Evolutionary conservation across 2,797 vertebrate genomes (phyloP).

Genomic region (Carduelis carduelis): DNA sequence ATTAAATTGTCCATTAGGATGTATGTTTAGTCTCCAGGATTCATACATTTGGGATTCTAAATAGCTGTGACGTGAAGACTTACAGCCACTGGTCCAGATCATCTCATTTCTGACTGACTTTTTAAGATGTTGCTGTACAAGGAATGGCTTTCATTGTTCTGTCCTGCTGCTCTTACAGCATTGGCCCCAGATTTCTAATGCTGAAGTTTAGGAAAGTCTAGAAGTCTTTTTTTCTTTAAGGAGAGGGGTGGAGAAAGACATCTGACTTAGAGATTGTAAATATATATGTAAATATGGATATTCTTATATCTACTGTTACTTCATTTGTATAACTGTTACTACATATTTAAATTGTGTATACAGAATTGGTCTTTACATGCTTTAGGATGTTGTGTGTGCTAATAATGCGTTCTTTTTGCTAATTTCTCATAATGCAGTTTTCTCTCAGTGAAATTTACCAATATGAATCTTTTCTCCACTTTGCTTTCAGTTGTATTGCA

Average conservation of each 20-base stretch:
- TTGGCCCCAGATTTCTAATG: neutral
- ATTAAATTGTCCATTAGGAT: neutral
- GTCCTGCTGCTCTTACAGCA: neutral
- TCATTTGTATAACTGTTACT: neutral
- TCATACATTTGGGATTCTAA: neutral
- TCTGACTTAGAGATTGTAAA: neutral
- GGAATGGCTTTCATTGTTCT: neutral
- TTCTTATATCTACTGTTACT: neutral
- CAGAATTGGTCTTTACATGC: neutral
- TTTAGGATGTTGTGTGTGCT: neutral
- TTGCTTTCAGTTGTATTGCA: neutral
- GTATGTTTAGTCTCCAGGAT: neutral
- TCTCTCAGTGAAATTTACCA: neutral
- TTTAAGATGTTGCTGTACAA: neutral
- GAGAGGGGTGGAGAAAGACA: neutral
- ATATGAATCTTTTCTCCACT: neutral
- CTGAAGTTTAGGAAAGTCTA: neutral
- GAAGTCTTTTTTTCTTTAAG: neutral
- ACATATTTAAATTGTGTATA: neutral
- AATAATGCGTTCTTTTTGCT: neutral
- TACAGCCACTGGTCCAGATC: neutral
- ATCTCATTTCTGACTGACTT: neutral
- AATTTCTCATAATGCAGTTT: neutral
- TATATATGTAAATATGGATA: neutral
- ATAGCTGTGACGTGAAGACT: neutral